A percentile compares a stretch with the other conserved stretches of the same genome.
These are phyloP conservation scores for Orthosia incerta DNA, from an alignment of 2,888 invertebrate species.

Conservation along the genomic window DNA sequence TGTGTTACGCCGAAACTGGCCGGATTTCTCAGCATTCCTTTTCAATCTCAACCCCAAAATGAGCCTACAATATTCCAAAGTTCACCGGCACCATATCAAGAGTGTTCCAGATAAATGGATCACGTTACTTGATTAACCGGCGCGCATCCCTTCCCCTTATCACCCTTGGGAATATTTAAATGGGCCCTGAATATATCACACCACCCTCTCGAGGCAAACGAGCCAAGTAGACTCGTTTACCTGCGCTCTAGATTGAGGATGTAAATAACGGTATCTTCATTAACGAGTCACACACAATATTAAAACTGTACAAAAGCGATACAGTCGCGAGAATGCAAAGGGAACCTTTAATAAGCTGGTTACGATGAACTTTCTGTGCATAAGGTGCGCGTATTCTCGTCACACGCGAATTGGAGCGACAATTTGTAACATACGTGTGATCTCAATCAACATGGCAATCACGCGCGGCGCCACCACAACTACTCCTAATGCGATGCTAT, in stretches of 20 bases:
- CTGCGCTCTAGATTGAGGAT: conserved; percentile 85
- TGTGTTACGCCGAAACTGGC: background rate
- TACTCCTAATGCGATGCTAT: conserved; percentile 84
- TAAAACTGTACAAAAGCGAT: conserved; percentile 69
- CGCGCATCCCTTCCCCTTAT: conserved; percentile 89
- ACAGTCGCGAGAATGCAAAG: conserved; percentile 45
- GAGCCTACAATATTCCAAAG: conserved; percentile 87
- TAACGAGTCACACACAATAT: conserved; percentile 74
- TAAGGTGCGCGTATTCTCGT: conserved; percentile 74
- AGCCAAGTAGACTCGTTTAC: conserved; percentile 82
- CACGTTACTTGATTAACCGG: conserved; percentile 91
- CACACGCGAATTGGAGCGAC: conserved; percentile 87
- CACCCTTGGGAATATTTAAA: conserved; percentile 90
- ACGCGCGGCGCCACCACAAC: conserved; percentile 85
- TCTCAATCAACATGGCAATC: conserved; percentile 87
- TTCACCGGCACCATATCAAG: conserved; percentile 88
- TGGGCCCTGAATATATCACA: conserved; percentile 90
- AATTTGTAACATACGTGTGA: conserved; percentile 86
- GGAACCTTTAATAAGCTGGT: conserved; percentile 53
- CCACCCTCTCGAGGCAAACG: conserved; percentile 85
- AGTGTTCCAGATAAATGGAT: conserved; percentile 90
- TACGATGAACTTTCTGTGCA: conserved; percentile 44
- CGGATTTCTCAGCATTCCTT: conserved; percentile 31
- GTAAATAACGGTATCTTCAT: conserved; percentile 85
- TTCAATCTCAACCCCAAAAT: conserved; percentile 81